Percentiles rank a stretch among this genome's conserved stretches.
Evolutionary conservation across 2,888 invertebrate genomes (phyloP).

Genomic region (Sarcophaga rosellei): DNA sequence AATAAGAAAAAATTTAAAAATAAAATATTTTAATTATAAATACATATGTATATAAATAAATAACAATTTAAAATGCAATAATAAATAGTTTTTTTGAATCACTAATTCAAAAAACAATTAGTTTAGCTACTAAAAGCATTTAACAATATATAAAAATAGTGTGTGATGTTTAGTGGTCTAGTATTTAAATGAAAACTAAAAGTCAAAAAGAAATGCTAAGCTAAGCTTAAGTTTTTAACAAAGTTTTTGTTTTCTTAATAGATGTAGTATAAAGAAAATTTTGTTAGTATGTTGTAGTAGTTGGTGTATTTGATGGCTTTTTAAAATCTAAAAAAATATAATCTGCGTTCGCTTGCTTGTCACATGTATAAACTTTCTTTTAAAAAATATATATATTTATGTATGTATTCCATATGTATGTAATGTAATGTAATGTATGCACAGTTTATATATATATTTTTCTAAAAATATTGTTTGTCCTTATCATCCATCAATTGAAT

Average conservation of each 20-base stretch:
- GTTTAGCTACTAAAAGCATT: background rate
- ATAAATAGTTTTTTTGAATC: background rate
- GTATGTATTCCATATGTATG: background rate
- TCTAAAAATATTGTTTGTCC: slow-evolving; percentile 55
- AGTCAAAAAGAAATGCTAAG: background rate
- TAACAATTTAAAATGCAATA: background rate
- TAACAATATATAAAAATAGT: background rate
- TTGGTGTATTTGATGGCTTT: background rate
- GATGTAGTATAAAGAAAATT: no score
- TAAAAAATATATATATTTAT: background rate
- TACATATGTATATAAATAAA: background rate
- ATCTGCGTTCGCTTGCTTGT: background rate
- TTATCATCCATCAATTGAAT: slow-evolving; percentile 26
- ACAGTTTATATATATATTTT: slow-evolving; percentile 26
- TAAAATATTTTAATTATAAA: background rate
- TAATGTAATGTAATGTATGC: no score
- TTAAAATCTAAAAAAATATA: background rate
- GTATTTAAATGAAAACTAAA: no score
- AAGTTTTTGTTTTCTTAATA: background rate
- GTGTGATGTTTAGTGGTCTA: no score
- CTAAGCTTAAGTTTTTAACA: background rate
- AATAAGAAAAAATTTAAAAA: no score
- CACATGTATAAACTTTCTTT: background rate
- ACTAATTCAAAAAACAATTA: background rate
- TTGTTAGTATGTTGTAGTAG: background rate